Conservation (phyloP, 2,888 invertebrate genomes). For the Petrolisthes cinctipes region DNA sequence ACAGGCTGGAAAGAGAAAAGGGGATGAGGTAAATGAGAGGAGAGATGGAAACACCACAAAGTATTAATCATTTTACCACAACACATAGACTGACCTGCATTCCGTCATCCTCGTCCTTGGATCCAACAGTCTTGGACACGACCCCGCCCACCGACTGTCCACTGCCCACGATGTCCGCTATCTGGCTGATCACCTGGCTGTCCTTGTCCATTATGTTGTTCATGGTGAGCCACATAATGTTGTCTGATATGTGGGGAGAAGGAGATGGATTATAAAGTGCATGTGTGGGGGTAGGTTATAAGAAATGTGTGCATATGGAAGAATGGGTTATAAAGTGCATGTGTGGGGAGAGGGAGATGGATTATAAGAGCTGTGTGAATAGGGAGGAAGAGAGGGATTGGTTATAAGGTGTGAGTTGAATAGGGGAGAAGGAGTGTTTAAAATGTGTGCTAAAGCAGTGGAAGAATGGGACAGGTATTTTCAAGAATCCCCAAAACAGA, state of each 20-base stretch:
- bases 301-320: too few relatives aligned
- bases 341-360: too few relatives aligned
- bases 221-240: constrained; percentile 95
- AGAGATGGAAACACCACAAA: background rate
- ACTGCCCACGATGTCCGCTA: constrained; percentile 85
- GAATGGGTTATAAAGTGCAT: too few relatives aligned
- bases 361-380: too few relatives aligned
- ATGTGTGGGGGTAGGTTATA: too few relatives aligned
- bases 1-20: background rate
- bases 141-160: constrained; percentile 96
- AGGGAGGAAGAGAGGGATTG: too few relatives aligned
- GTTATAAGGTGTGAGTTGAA: too few relatives aligned
- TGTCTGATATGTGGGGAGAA: constrained; percentile 74
- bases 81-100: constrained; percentile 35
- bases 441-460: too few relatives aligned
- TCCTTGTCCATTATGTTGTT: constrained; percentile 85
- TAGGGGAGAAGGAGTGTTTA: too few relatives aligned
- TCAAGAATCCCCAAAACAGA: too few relatives aligned
- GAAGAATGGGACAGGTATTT: too few relatives aligned
- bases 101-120: constrained; percentile 68
- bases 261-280: background rate
- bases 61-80: background rate
- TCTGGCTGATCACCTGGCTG: constrained; percentile 83
- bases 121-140: constrained; percentile 90
- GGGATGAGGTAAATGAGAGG: background rate